Percentiles rank a stretch among this genome's conserved stretches.
These are phyloP conservation scores for Baronia brevicornis DNA, from an alignment of 2,888 invertebrate species.

Conservation along the genomic window DNA sequence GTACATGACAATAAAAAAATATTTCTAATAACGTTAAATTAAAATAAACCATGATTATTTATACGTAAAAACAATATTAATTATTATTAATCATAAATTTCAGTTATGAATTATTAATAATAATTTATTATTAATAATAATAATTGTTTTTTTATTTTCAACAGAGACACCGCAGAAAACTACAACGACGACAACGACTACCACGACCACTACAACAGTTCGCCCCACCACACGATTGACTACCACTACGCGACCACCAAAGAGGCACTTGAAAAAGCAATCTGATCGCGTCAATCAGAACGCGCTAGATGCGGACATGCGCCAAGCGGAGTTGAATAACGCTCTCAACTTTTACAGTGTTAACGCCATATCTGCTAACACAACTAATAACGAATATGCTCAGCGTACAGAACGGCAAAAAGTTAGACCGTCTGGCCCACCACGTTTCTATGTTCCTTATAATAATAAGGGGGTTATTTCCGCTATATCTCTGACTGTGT, in stretches of 20 bases:
- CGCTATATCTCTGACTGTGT: slow-evolving; percentile 10
- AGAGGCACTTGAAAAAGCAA: slow-evolving; percentile 57
- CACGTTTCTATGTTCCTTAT: slow-evolving; percentile 50
- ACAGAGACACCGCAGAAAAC: slow-evolving; percentile 65
- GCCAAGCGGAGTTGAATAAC: slow-evolving; percentile 54
- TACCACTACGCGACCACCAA: slow-evolving; percentile 51
- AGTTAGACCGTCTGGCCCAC: slow-evolving; percentile 60
- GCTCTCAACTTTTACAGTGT: slow-evolving; percentile 53
- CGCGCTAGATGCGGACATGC: slow-evolving; percentile 49
- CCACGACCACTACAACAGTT: slow-evolving; percentile 59
- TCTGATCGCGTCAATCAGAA: slow-evolving; percentile 53
- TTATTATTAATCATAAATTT: too few relatives aligned
- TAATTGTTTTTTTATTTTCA: slow-evolving; percentile 27
- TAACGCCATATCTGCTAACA: slow-evolving; percentile 42
- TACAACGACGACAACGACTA: slow-evolving; percentile 54
- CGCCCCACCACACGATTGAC: slow-evolving; percentile 40
- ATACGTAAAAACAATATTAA: too few relatives aligned
- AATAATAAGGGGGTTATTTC: slow-evolving; percentile 28
- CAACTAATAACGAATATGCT: slow-evolving; percentile 52
- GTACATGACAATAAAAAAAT: too few relatives aligned
- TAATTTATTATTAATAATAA: too few relatives aligned
- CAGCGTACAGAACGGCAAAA: slow-evolving; percentile 62
- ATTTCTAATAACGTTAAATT: too few relatives aligned
- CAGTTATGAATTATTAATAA: too few relatives aligned
- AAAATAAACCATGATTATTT: too few relatives aligned